Evolutionary conservation across 23 tunicate species (phyloP).

Genomic region (Halocynthia aurantium): DNA sequence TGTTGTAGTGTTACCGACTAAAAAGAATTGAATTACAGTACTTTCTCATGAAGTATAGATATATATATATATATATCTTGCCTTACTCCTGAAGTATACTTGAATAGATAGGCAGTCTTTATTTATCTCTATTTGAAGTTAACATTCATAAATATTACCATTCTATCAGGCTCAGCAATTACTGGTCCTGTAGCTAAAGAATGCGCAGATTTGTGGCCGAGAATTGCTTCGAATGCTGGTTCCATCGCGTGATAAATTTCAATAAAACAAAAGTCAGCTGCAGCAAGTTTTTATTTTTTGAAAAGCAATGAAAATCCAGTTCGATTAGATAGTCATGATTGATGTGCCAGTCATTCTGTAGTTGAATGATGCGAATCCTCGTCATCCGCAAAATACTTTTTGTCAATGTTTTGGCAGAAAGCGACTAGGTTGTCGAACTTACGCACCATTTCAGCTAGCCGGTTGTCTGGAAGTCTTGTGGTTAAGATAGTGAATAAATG

Average conservation of each 20-base stretch:
- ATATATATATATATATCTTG: too few relatives aligned
- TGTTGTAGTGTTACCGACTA: not conserved
- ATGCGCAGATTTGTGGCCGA: slow-evolving; percentile 99
- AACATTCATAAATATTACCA: not conserved
- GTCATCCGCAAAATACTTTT: slow-evolving; percentile 13
- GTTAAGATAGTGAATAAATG: slow-evolving; percentile 73
- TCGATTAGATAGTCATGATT: not conserved
- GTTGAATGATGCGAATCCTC: not conserved
- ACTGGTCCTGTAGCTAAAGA: slow-evolving; percentile 99
- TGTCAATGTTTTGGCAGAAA: slow-evolving; percentile 70
- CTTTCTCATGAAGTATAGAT: too few relatives aligned
- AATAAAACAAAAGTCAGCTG: not conserved
- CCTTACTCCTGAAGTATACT: not conserved
- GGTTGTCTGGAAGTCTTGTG: slow-evolving; percentile 72
- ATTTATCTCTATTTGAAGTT: not conserved
- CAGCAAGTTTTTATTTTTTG: not conserved
- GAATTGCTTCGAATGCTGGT: slow-evolving; percentile 95
- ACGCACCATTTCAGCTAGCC: slow-evolving; percentile 61
- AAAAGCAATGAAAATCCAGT: too few relatives aligned
- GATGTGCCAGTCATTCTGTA: not conserved
- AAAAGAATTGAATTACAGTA: too few relatives aligned
- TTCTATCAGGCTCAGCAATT: slow-evolving; percentile 80
- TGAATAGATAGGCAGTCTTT: not conserved
- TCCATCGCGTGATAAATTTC: slow-evolving; percentile 62
- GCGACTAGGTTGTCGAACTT: slow-evolving; percentile 52